Base-by-base conservation (phyloP, 2,797 vertebrate genomes). In the Carapus acus region DNA sequence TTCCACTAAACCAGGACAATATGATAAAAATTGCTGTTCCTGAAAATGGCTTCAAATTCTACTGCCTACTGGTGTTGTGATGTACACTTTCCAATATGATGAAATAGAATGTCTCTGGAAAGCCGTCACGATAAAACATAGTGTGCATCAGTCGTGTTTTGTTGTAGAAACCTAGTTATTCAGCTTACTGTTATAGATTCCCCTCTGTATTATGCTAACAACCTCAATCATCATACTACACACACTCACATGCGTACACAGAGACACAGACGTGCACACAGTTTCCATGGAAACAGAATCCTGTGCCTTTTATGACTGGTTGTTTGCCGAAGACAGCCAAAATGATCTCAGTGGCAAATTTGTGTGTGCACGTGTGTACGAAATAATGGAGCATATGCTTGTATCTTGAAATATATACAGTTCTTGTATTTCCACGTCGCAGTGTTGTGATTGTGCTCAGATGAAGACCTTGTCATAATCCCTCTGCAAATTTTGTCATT, bases 211-310 rank as follows among this genome's bases (percentile, higher is more conserved):
- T 65, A 68, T 52, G 43, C 62, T 71, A 71, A 72, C 74, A 66
- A 73, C 74, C 65, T 77, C 77, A 80, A 74, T 82, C 78, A 77
- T 83, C 77, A 71, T 73, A 74, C 82, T 81, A 78, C 73, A 80
- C 66, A 59, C 65, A 73, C 51, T 43, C 61, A 57, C 9, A 67
- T 20, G 23, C 17, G 43, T 46, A 18, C 39, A 22, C 45, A 24
- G 44, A 40, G 55, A 59, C 52, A 53, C 46, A 33, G 59, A 63
- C 64, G 33, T 52, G 73, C 65, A 73, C 66, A 67, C 74, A 73
- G 87, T 88, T 88, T 85, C 87, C 86, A 87, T 87, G 83, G 86
- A 77, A 87, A 88, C 86, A 74, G 73, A 69, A 84, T 80, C 71
- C 76, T 73, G 73, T 72, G 68, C 71, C 77, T 82, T 82, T 76